Evolutionary conservation across 2,113 vertebrate genomes (phyloP), one percentile per base, ranked within the genome.

Genomic region (Mola mola): DNA sequence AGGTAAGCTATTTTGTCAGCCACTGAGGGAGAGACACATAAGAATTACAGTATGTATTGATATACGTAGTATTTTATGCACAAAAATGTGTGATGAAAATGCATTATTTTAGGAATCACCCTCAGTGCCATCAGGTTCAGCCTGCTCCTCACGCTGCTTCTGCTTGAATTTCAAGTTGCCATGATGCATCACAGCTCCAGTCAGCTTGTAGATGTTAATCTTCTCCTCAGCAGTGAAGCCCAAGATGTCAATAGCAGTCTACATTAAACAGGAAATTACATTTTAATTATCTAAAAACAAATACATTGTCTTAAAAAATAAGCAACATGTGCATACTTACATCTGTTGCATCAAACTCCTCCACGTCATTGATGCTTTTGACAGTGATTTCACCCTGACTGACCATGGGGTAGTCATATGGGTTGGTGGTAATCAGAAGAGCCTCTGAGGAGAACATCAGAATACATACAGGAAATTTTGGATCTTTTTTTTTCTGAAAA

Each of bases 201-300:
- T 52, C 49, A 52, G 49, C 49, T 52, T 52, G 49, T 24, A 52
- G 49, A 52, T 52, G 31, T 83, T 90, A 3, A 73, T 4, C 28
- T 97, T 97, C 67, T 96, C 94, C 0, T 97, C 94, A 0, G 68
- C 72, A 79, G 53, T 93, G 84, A 97, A 96, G 37, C 90, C 91
- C 81, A 92, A 62, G 26, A 92, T 92, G 43, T 90, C 88, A 79
- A 92, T 88, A 0, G 91, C 90, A 5, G 84, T 87, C 91, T 92
- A 31, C 1, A 64, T 25, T 29, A 3, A 1, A 40, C 0, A 65
- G 8, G 42, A 20, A 33, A 13, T 6, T n/a, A n/a, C n/a, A 0
- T 38, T 60, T 55, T 33, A 5, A 2, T 36, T 48, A 22, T 34
- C n/a, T n/a, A n/a, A n/a, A n/a, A n/a, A n/a, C n/a, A n/a, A n/a